These are phyloP conservation scores for Zeuzera pyrina DNA, from an alignment of 2,888 invertebrate genomes.

Conservation along the genomic window DNA sequence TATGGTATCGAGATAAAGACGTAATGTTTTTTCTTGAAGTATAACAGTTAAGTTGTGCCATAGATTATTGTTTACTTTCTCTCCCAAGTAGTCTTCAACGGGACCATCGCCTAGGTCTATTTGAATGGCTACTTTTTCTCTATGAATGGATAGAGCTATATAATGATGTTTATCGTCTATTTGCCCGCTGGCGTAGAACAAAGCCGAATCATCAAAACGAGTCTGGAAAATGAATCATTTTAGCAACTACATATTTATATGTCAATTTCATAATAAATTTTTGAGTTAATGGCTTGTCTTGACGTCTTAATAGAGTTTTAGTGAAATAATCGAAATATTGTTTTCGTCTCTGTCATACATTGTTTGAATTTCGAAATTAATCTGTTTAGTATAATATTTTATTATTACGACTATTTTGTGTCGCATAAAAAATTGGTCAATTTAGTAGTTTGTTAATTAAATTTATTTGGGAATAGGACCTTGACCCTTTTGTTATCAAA, in stretches of 20 bases:
- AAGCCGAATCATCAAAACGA: conserved; percentile 89
- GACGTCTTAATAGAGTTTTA: no score
- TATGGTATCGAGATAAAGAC: conserved; percentile 83
- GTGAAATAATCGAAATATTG: no score
- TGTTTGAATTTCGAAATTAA: no score
- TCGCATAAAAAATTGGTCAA: no score
- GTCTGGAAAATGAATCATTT: conserved; percentile 76
- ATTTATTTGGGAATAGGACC: no score
- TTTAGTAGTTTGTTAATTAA: no score
- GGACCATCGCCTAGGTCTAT: conserved; percentile 90
- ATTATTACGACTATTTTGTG: no score
- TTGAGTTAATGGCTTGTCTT: neutral
- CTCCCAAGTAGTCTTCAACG: conserved; percentile 77
- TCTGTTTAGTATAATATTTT: no score
- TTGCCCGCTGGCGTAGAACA: conserved; percentile 95
- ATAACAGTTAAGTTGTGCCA: conserved; percentile 94
- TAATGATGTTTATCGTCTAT: conserved; percentile 91
- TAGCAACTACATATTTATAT: neutral
- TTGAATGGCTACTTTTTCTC: conserved; percentile 87
- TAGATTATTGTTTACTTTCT: conserved; percentile 79
- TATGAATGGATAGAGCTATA: conserved; percentile 88
- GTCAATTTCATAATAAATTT: neutral
- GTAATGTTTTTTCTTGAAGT: conserved; percentile 81
- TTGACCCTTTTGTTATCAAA: no score
- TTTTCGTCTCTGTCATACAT: no score